Percentiles rank a stretch among this genome's conserved stretches.
phyloP scores from a whole-genome alignment of 2,113 vertebrate genomes.

The Butorides virescens region DNA sequence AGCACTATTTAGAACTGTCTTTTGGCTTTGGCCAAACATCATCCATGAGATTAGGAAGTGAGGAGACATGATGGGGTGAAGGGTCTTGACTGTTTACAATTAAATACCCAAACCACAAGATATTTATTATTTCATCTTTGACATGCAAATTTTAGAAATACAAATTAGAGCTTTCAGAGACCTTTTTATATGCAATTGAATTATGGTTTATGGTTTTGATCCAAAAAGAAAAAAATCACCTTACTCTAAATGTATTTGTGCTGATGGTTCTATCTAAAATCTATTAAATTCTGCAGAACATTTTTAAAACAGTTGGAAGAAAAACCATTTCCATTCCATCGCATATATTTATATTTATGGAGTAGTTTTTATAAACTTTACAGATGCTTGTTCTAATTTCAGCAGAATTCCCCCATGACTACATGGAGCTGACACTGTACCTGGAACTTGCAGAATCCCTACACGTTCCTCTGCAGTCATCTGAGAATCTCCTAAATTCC shows the following conservation, averaged over 20 bases:
- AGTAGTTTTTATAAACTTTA: background rate
- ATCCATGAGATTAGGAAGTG: background rate
- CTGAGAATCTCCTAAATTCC: background rate
- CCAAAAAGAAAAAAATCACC: background rate
- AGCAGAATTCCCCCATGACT: background rate
- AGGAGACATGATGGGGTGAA: background rate
- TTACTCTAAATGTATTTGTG: background rate
- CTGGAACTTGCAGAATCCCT: rapidly evolving
- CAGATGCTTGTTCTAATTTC: background rate
- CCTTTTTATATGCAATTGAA: background rate
- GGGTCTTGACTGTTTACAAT: constrained; percentile 24
- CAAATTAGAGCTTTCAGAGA: background rate
- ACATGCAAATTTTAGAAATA: background rate
- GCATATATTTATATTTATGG: background rate
- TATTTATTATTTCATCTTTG: background rate
- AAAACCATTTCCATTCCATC: background rate
- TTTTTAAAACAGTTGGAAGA: background rate
- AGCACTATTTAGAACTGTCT: background rate
- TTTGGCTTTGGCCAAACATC: background rate
- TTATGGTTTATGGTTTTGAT: background rate
- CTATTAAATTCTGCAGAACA: background rate
- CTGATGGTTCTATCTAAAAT: rapidly evolving
- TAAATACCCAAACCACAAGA: background rate
- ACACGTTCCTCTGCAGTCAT: rapidly evolving
- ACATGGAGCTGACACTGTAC: rapidly evolving